Base-by-base conservation (phyloP, 2,888 invertebrate genomes). In the Pristionchus entomophagus region DNA sequence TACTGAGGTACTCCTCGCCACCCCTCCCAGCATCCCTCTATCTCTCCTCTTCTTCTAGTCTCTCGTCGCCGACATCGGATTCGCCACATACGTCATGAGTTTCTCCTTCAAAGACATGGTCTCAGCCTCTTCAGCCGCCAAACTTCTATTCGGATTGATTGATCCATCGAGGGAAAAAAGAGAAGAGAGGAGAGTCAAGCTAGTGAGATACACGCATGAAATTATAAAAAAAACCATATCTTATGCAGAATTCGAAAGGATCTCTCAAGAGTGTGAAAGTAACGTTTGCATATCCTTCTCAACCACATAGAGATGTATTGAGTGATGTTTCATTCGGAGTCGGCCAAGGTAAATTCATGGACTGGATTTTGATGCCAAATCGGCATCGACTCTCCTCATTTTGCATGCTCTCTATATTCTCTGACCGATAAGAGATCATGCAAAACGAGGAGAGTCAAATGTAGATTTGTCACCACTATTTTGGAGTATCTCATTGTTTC, bases 21-120 rank as follows among this genome's bases (percentile, higher is more conserved):
- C 4, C 19, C 22, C 6, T 29, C 10, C 51, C 26, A 38, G 12
- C 5, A 56, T 22, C 2, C 4, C 8, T 80, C 51, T 41, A 12
- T 51, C 19, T 1, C 41, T 45, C 35, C 14, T 17, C 5, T 49
- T 8, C 26, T 17, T 81, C 38, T 26, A 82, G 82, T 41, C n/a
- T 49, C 29, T 38, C 51, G n/a, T 82, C 10, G 29, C 82, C 0
- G 19, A 59, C n/a, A 17, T 82, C 14, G 56, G 82, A n/a, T 59
- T 22, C 29, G 32, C 41, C 2, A 59, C 56, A 8, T 59, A 32
- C 26, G 19, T 51, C 29, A 56, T 82, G 82, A 49, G 59, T 26
- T 41, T 41, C 22, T 82, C 82, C 51, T 59, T 82, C 41, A 59
- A 82, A 59, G 82, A 82, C 8, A 82, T 82, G 19, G 41, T 82